Evolutionary conservation across 2,113 vertebrate species (phyloP).

Genomic region (Lagopus muta): DNA sequence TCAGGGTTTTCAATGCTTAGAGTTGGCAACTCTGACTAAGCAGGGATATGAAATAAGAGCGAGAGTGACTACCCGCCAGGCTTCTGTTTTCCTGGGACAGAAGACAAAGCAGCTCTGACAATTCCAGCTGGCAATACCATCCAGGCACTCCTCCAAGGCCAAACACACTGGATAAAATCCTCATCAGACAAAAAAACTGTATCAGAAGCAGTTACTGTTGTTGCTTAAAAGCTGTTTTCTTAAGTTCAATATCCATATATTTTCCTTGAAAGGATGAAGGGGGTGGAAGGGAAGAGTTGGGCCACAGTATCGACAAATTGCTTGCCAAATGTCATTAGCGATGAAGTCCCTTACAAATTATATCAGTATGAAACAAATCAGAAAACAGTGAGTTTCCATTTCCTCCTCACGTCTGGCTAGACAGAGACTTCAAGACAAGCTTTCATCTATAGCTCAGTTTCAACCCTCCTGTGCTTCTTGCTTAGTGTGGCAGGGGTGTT

Average conservation of each 20-base stretch:
- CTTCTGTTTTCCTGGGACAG: conserved; percentile 71
- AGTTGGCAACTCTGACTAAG: conserved; percentile 66
- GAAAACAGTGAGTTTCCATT: conserved; percentile 52
- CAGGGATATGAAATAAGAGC: conserved; percentile 62
- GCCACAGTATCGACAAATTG: not conserved
- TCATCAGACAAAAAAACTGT: not conserved
- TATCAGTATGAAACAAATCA: conserved; percentile 42
- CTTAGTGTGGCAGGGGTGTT: conserved; percentile 18
- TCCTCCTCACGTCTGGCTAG: conserved; percentile 32
- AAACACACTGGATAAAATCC: conserved; percentile 63
- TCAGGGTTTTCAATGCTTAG: conserved; percentile 58
- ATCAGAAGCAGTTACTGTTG: conserved; percentile 37
- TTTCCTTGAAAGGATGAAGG: not conserved
- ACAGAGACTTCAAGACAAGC: conserved; percentile 43
- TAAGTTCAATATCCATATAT: not conserved
- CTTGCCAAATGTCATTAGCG: conserved; percentile 48
- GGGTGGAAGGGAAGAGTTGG: not conserved
- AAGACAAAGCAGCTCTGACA: conserved; percentile 71
- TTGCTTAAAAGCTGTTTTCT: conserved; percentile 44
- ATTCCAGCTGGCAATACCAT: conserved; percentile 71
- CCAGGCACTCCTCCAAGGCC: conserved; percentile 59
- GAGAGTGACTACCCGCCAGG: conserved; percentile 55
- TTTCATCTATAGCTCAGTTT: conserved; percentile 24
- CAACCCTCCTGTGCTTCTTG: not conserved
- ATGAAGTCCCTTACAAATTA: conserved; percentile 51